Evolutionary conservation across 2,888 invertebrate species (phyloP).

Genomic region (Stenichneumon culpator): DNA sequence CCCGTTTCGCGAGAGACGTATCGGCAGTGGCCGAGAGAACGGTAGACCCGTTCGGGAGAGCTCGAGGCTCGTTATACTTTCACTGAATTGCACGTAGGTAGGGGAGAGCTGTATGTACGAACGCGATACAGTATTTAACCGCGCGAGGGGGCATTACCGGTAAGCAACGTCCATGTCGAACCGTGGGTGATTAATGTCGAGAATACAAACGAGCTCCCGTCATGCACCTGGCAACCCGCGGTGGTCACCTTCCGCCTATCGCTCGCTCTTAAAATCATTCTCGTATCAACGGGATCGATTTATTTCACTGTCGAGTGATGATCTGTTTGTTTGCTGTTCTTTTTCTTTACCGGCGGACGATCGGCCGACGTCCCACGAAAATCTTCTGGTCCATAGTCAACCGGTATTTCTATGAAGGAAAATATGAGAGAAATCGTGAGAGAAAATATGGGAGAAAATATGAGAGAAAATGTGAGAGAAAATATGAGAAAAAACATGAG

Average conservation of each 20-base stretch:
- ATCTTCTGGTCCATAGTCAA: neutral
- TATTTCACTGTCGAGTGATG: conserved; percentile 50
- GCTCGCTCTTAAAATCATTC: conserved; percentile 48
- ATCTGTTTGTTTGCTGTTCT: conserved; percentile 25
- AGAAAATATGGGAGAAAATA: neutral
- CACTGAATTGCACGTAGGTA: conserved; percentile 51
- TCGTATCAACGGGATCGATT: conserved; percentile 38
- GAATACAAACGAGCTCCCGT: conserved; percentile 70
- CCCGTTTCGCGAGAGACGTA: neutral
- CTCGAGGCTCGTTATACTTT: conserved; percentile 65
- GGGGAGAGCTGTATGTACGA: neutral
- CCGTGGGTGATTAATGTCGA: conserved; percentile 68
- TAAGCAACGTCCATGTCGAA: conserved; percentile 59
- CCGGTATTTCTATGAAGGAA: neutral
- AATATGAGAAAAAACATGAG: neutral
- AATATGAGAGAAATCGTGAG: neutral
- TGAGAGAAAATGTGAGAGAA: neutral
- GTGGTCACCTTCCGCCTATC: conserved; percentile 38
- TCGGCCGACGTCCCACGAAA: neutral
- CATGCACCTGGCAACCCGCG: conserved; percentile 58
- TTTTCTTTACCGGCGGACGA: neutral
- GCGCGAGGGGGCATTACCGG: conserved; percentile 27
- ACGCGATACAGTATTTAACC: conserved; percentile 40
- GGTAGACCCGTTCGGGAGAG: conserved; percentile 38
- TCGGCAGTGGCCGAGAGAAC: conserved; percentile 9